Percentiles rank a stretch among this genome's conserved stretches.
Evolutionary conservation across 2,888 invertebrate genomes (phyloP).

Genomic region (Phaonia tiefii): DNA sequence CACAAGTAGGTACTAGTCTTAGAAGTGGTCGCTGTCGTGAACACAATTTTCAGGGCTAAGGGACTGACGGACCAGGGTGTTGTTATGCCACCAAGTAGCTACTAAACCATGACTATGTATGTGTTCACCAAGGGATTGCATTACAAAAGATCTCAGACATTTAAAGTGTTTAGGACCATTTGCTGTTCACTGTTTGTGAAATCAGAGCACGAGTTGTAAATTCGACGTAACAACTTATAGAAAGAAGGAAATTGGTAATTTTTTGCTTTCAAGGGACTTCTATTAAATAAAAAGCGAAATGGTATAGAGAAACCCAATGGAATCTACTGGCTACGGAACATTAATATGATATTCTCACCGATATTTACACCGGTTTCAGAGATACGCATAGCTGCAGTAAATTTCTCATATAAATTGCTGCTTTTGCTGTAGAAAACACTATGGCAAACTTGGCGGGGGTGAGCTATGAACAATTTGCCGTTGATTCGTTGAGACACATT

Average conservation of each 20-base stretch:
- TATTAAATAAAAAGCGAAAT: too few relatives aligned
- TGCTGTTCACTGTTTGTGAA: conserved; percentile 1
- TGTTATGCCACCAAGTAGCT: background rate
- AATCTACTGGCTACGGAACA: too few relatives aligned
- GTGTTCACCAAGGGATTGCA: conserved; percentile 24
- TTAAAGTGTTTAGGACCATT: background rate
- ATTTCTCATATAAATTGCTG: too few relatives aligned
- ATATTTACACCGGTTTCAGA: too few relatives aligned
- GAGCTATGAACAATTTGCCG: too few relatives aligned
- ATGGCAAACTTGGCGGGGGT: too few relatives aligned
- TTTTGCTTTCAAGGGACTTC: too few relatives aligned
- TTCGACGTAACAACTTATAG: background rate
- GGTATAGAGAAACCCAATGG: too few relatives aligned
- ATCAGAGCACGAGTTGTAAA: conserved; percentile 29
- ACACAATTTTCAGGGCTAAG: conserved; percentile 6
- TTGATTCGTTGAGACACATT: too few relatives aligned
- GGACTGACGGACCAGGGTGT: conserved; percentile 4
- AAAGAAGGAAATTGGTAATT: background rate
- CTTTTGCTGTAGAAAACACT: too few relatives aligned
- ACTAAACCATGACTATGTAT: background rate
- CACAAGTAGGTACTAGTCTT: background rate
- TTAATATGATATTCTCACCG: too few relatives aligned
- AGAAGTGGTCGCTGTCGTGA: background rate
- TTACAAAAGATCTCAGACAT: conserved; percentile 15
- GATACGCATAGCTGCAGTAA: too few relatives aligned